These are phyloP conservation scores for Hozukius guyotensis DNA, from an alignment of 2,797 vertebrate genomes.

Conservation along the genomic window DNA sequence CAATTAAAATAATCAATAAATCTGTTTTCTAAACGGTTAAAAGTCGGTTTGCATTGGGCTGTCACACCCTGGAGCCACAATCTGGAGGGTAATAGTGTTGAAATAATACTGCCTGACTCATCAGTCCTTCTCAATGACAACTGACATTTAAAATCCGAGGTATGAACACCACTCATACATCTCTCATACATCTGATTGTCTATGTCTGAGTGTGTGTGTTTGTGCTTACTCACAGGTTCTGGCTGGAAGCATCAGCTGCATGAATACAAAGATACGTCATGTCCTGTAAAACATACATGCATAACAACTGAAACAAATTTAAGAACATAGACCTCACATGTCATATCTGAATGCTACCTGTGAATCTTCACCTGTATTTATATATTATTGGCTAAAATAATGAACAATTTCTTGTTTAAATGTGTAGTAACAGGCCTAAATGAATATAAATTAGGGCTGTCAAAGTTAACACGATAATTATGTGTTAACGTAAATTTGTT, in stretches of 20 bases:
- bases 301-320: background rate
- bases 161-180: background rate
- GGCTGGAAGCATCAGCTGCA: constrained; percentile 88
- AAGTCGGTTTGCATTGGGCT: background rate
- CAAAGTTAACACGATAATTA: no score
- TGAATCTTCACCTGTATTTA: background rate
- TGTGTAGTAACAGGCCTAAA: background rate
- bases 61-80: constrained; percentile 39
- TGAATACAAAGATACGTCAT: constrained; percentile 91
- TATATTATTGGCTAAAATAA: background rate
- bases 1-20: background rate
- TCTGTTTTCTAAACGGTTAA: background rate
- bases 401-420: background rate
- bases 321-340: background rate
- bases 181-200: background rate
- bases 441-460: background rate
- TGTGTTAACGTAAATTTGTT: no score
- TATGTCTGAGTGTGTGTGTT: constrained; percentile 6
- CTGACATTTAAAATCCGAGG: background rate
- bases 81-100: constrained; percentile 33
- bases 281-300: constrained; percentile 79
- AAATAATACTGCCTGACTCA: constrained; percentile 49
- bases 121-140: background rate
- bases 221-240: constrained; percentile 88
- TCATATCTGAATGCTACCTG: background rate